A percentile compares a stretch with the other conserved stretches of the same genome.
phyloP scores from a whole-genome alignment of 1,140 invertebrate species.

The Drosophila azteca region DNA sequence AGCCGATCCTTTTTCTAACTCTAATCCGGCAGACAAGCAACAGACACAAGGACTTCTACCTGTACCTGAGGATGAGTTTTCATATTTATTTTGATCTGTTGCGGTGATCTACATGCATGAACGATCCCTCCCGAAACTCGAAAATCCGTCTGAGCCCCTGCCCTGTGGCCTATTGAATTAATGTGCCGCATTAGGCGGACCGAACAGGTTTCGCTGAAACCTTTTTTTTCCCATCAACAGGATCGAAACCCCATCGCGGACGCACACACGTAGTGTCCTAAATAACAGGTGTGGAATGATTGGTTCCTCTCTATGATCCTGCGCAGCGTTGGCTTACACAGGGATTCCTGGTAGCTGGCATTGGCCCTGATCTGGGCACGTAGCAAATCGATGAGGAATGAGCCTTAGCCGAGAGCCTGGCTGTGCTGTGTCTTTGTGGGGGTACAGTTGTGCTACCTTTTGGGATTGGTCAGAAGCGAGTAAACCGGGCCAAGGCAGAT shows the following conservation, averaged over 20 bases:
- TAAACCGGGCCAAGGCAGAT: constrained; percentile 58
- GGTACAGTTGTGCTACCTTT: constrained; percentile 28
- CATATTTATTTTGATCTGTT: constrained; percentile 52
- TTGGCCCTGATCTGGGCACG: constrained; percentile 41
- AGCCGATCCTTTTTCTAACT: constrained; percentile 64
- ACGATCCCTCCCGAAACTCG: constrained; percentile 23
- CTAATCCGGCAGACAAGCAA: constrained; percentile 64
- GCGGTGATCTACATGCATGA: constrained; percentile 63
- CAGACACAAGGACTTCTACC: constrained; percentile 31
- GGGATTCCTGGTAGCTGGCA: constrained; percentile 27
- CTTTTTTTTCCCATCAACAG: constrained; percentile 3
- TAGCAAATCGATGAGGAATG: constrained; percentile 64
- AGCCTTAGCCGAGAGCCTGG: not conserved
- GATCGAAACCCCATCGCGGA: constrained; percentile 21
- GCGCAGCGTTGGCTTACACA: constrained; percentile 9
- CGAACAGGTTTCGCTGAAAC: constrained; percentile 62
- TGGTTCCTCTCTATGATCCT: constrained; percentile 58
- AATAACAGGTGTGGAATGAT: constrained; percentile 78
- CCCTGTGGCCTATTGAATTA: constrained; percentile 62
- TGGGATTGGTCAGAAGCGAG: constrained; percentile 27
- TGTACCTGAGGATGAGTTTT: constrained; percentile 27
- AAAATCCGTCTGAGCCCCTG: not conserved
- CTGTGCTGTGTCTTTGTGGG: not conserved
- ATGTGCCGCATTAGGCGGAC: constrained; percentile 64
- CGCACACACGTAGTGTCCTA: constrained; percentile 59